Conservation (phyloP, 2,888 invertebrate genomes). For the Seira ritae region DNA sequence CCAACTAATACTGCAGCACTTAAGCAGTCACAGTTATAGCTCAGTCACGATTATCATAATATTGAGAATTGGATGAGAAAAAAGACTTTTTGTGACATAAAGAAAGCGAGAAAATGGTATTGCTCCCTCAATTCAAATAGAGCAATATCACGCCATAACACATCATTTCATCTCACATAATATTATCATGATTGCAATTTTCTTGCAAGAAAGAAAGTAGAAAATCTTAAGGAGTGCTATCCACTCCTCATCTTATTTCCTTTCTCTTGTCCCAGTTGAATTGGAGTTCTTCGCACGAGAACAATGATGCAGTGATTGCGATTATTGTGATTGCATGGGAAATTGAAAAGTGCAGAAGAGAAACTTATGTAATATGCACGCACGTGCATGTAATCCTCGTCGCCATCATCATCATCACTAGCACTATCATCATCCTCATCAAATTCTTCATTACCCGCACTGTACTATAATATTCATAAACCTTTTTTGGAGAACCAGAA, state of each 20-base stretch:
- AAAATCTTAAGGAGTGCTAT: background rate
- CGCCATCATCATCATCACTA: background rate
- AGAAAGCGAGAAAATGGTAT: conserved; percentile 1
- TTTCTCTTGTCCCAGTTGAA: background rate
- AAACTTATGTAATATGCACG: conserved; percentile 18
- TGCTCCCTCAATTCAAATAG: background rate
- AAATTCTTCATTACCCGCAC: background rate
- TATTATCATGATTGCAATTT: background rate
- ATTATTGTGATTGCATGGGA: conserved; percentile 1
- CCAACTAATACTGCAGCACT: too few relatives aligned
- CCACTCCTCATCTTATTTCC: background rate
- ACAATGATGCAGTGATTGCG: background rate
- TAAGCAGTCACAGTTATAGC: too few relatives aligned
- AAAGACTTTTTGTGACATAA: too few relatives aligned
- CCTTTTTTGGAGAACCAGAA: background rate
- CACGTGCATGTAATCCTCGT: conserved; percentile 36
- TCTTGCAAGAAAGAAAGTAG: background rate
- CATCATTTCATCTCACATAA: background rate
- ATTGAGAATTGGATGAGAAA: background rate
- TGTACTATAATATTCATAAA: background rate
- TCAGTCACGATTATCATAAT: background rate
- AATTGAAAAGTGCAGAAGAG: background rate
- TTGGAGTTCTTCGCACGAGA: too few relatives aligned
- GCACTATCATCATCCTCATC: background rate
- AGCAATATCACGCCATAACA: background rate